These are phyloP conservation scores for Andrena chrysosceles DNA, from an alignment of 2,888 invertebrate genomes.

Conservation along the genomic window DNA sequence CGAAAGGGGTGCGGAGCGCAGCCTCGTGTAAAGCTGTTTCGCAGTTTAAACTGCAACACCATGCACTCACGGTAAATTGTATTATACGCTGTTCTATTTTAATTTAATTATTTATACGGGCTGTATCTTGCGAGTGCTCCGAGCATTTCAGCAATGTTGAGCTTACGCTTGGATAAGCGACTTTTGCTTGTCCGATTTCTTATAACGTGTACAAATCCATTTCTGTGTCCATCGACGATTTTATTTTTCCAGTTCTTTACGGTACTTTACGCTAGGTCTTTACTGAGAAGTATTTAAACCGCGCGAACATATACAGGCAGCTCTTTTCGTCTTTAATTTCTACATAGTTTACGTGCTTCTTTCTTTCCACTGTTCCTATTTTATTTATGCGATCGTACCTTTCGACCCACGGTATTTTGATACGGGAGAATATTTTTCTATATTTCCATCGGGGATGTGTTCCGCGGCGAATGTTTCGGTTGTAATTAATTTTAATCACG, in stretches of 20 bases:
- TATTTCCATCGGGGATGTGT: constrained; percentile 14
- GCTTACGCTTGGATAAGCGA: neutral
- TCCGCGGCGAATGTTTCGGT: neutral
- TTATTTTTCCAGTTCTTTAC: neutral
- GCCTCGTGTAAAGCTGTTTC: neutral
- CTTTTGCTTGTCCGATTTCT: neutral
- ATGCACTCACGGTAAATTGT: neutral
- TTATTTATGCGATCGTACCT: constrained; percentile 38
- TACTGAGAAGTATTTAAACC: constrained; percentile 1
- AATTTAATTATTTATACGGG: constrained; percentile 43
- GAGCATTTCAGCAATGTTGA: neutral
- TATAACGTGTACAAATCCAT: constrained; percentile 30
- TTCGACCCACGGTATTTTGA: constrained; percentile 3
- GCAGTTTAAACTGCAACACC: neutral
- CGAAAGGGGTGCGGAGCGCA: neutral
- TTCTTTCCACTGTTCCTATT: constrained; percentile 41
- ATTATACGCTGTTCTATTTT: constrained; percentile 24
- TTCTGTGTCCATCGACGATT: neutral
- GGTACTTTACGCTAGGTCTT: neutral
- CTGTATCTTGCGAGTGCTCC: neutral
- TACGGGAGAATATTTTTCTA: constrained; percentile 48
- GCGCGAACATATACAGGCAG: constrained; percentile 25
- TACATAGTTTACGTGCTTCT: neutral
- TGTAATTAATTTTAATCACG: constrained; percentile 14
- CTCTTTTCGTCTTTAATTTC: constrained; percentile 24